Conservation (phyloP, 2,888 invertebrate genomes). For the Bursaphelenchus okinawaensis region DNA sequence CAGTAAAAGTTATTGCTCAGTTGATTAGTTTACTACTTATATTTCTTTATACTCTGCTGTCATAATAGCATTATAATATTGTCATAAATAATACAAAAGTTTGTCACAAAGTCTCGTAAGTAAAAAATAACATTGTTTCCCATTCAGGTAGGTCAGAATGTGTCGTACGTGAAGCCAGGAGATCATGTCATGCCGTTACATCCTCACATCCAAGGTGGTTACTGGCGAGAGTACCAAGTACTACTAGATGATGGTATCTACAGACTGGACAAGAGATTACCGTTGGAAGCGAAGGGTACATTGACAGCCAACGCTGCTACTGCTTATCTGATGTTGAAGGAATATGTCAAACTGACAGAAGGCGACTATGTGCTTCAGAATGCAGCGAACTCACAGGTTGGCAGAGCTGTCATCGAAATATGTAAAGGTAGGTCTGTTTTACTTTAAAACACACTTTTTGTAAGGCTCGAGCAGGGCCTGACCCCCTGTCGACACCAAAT, state of each 20-base stretch:
- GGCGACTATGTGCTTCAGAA: constrained; percentile 76
- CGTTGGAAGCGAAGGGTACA: constrained; percentile 26
- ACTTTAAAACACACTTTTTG: no score
- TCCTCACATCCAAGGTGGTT: constrained; percentile 10
- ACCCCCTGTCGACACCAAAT: no score
- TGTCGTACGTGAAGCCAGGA: constrained; percentile 14
- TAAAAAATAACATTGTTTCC: no score
- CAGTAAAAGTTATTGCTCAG: no score
- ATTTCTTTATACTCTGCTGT: no score
- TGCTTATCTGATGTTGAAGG: constrained; percentile 85
- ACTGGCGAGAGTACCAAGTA: constrained; percentile 38
- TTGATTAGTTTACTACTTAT: no score
- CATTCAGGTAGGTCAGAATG: constrained; percentile 11
- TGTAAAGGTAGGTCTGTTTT: constrained; percentile 58
- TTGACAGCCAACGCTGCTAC: constrained; percentile 83
- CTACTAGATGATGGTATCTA: constrained; percentile 36
- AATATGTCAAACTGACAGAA: constrained; percentile 66
- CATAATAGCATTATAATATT: no score
- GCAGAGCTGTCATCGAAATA: constrained; percentile 84
- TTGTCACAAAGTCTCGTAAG: no score
- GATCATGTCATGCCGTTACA: constrained; percentile 26
- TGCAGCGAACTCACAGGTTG: constrained; percentile 87
- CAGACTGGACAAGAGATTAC: constrained; percentile 55
- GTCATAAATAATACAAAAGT: no score
- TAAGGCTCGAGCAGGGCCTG: no score